phyloP scores from a whole-genome alignment of 2,797 vertebrate species.

The Sebastes nivosus region DNA sequence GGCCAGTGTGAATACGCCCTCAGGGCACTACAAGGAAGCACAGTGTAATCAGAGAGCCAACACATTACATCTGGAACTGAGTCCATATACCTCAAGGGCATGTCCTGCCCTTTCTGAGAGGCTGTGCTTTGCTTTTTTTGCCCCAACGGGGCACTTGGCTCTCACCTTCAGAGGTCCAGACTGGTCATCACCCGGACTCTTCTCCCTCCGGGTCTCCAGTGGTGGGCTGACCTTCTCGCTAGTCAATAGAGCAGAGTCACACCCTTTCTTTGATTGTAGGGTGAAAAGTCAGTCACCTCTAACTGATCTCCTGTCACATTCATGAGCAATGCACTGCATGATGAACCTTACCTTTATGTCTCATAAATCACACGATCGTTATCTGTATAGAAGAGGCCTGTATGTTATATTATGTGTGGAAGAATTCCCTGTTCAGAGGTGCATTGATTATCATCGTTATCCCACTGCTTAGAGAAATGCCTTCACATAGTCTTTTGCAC shows the following conservation, averaged over 20 bases:
- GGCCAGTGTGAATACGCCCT: conserved; percentile 10
- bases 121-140: conserved; percentile 26
- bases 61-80: conserved; percentile 31
- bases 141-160: conserved; percentile 19
- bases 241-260: conserved; percentile 14
- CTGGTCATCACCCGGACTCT: background rate
- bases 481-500: background rate
- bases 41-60: conserved; percentile 41
- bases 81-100: conserved; percentile 41
- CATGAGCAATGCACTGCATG: conserved; percentile 11
- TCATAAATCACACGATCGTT: conserved; percentile 13
- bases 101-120: conserved; percentile 38
- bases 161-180: conserved; percentile 8
- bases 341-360: background rate
- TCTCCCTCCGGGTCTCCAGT: conserved; percentile 10
- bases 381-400: background rate
- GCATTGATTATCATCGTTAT: background rate
- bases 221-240: conserved; percentile 41
- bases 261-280: conserved; percentile 14
- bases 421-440: background rate
- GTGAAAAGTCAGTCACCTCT: conserved; percentile 17
- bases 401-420: background rate
- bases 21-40: conserved; percentile 16
- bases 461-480: background rate
- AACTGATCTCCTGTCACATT: background rate